Evolutionary conservation across 1,140 invertebrate species (phyloP).

Genomic region (Hylaeus anthracinus): DNA sequence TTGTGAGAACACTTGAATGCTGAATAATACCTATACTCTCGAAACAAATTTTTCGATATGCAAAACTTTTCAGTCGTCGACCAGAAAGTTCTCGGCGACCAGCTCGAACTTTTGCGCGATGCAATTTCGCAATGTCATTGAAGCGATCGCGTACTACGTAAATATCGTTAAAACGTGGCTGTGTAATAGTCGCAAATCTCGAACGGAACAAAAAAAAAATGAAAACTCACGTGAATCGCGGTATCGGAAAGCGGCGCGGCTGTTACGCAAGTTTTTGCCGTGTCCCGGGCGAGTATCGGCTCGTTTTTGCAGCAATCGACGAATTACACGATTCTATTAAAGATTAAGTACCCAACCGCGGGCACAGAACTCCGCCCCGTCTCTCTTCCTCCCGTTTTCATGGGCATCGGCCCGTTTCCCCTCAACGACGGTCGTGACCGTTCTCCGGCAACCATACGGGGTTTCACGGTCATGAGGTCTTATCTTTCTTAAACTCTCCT

Average conservation of each 20-base stretch:
- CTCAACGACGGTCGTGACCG: slow-evolving; percentile 24
- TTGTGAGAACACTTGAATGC: too few relatives aligned
- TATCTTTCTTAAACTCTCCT: slow-evolving; percentile 56
- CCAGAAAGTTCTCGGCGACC: slow-evolving; percentile 4
- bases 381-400: slow-evolving; percentile 7
- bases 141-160: neutral
- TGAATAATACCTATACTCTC: too few relatives aligned
- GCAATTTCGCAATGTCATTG: too few relatives aligned
- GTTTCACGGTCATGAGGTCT: slow-evolving; percentile 52
- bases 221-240: neutral
- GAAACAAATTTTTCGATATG: too few relatives aligned
- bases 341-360: slow-evolving; percentile 33
- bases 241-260: neutral
- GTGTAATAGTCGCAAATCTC: neutral
- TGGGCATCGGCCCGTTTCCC: slow-evolving; percentile 8
- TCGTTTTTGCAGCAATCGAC: slow-evolving; percentile 52
- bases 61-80: too few relatives aligned
- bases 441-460: slow-evolving; percentile 33
- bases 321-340: slow-evolving; percentile 61
- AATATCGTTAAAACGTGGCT: neutral
- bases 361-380: neutral
- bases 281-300: slow-evolving; percentile 2
- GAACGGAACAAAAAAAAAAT: neutral
- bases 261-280: slow-evolving; percentile 47
- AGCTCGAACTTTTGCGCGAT: neutral